A percentile compares a stretch with the other conserved stretches of the same genome.
These are phyloP conservation scores for Polypedilum pembai DNA, from an alignment of 1,140 invertebrate genomes.

Conservation along the genomic window DNA sequence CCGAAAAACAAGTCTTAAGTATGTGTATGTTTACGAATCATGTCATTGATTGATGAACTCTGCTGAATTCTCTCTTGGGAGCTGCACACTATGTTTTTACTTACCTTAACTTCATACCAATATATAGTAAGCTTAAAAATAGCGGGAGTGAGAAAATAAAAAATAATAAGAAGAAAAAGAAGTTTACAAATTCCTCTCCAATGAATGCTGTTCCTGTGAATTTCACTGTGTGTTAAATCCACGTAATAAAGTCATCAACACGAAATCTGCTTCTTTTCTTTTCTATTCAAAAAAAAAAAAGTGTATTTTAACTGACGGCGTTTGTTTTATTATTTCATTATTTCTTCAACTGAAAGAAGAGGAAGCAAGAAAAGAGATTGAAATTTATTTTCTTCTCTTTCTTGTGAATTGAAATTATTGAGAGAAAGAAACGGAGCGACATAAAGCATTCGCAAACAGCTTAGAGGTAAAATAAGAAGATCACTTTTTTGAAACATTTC, in stretches of 20 bases:
- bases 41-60: slow-evolving; percentile 27
- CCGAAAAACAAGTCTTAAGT: slow-evolving; percentile 22
- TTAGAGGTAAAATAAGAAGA: not conserved
- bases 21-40: slow-evolving; percentile 2
- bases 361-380: not conserved
- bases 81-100: no score
- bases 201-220: not conserved
- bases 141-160: no score
- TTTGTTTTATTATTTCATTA: slow-evolving; percentile 17
- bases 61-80: not conserved
- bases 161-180: not conserved
- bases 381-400: not conserved
- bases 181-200: not conserved
- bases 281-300: not conserved
- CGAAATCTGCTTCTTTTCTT: slow-evolving; percentile 22
- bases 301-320: not conserved
- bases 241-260: slow-evolving; percentile 27
- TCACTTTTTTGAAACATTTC: not conserved
- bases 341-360: not conserved
- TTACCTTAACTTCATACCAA: no score
- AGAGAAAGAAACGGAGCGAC: not conserved
- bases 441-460: slow-evolving; percentile 12
- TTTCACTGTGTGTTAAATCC: not conserved
- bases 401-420: not conserved
- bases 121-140: no score